Base-by-base conservation (phyloP, 2,888 invertebrate species). In the Platycheirus albimanus region DNA sequence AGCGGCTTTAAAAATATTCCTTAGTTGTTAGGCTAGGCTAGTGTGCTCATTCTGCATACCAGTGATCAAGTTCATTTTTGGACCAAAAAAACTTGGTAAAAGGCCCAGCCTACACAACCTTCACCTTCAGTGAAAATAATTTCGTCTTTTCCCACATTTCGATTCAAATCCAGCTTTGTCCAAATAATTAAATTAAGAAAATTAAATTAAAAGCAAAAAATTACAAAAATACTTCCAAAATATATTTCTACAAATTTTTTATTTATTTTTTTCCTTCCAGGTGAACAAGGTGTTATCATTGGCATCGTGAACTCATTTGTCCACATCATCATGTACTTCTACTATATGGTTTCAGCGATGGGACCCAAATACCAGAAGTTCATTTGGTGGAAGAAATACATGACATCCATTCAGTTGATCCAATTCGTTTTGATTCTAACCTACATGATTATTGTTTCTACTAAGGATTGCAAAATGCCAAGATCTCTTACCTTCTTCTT, bases 381-480 rank as follows among this genome's bases (percentile, higher is more conserved):
- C 85, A 86, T 92, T 15, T 92, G 92, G 92, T 92, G 92, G 92
- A 92, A 92, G 86, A 92, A 91, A 85, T 92, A 92, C 86, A 92
- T 92, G 89, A 92, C 92, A 71, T 89, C 90, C 87, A 90, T 92
- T 43, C 92, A 92, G 86, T 85, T 92, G 84, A 89, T 92, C 1
- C 95, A 95, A 88, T 95, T 95, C 86, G 90, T 93, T 24, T 88
- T 95, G 43, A 94, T 95, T 92, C 91, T 95, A 19, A 88, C 91
- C 7, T 95, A 95, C 88, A 92, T 95, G 89, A 88, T 90, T 33
- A 84, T 87, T 0, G 89, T 92, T 1, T 90, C 92, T 47, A 90
- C 89, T 19, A 91, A 92, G 89, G 93, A 93, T 85, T 93, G 93
- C 89, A 91, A 92, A 74, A 90, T 93, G 88, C 92, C 93, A 38